Percentiles rank a stretch among this genome's conserved stretches.
phyloP scores from a whole-genome alignment of 2,113 vertebrate species.

The Macroglossus sobrinus region DNA sequence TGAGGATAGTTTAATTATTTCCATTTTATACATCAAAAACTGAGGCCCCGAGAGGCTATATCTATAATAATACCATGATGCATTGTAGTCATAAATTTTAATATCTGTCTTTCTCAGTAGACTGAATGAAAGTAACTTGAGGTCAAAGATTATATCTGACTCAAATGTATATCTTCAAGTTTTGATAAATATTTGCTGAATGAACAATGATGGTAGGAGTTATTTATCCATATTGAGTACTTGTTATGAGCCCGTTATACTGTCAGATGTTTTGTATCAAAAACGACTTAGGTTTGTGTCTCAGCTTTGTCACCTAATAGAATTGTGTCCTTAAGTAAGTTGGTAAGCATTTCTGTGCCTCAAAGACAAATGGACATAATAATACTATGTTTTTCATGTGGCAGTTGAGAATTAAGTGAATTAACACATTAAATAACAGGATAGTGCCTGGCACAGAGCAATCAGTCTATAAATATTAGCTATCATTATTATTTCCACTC shows the following conservation, averaged over 20 bases:
- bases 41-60: background rate
- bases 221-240: background rate
- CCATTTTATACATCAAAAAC: background rate
- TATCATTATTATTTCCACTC: background rate
- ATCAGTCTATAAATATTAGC: background rate
- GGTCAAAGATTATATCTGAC: background rate
- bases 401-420: background rate
- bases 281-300: too few species aligned
- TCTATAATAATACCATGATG: background rate
- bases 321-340: background rate
- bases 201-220: background rate
- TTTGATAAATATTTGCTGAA: background rate
- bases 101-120: background rate
- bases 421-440: background rate
- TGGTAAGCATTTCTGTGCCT: background rate
- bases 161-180: background rate
- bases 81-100: background rate
- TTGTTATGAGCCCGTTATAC: background rate
- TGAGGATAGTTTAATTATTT: background rate
- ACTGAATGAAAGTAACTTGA: background rate
- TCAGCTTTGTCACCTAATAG: background rate
- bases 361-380: background rate
- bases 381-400: background rate
- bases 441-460: background rate
- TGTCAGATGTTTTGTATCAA: background rate